These are phyloP conservation scores for Xestia xanthographa DNA, from an alignment of 2,888 invertebrate genomes.

Conservation along the genomic window DNA sequence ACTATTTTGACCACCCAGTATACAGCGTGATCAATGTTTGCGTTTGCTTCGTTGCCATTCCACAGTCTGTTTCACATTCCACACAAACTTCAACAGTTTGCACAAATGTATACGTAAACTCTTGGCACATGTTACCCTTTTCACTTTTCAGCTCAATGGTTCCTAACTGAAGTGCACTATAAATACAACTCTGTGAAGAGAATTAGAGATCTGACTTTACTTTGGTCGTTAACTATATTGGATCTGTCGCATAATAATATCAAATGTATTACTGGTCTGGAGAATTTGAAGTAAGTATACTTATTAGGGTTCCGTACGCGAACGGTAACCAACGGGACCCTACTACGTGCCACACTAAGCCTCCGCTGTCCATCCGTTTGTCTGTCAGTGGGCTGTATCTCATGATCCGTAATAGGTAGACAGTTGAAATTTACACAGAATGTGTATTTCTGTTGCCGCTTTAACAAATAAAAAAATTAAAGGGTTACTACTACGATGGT, in stretches of 20 bases:
- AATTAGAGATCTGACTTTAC: slow-evolving; percentile 89
- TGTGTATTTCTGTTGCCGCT: no score
- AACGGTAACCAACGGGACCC: no score
- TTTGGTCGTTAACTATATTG: slow-evolving; percentile 91
- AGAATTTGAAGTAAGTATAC: slow-evolving; percentile 85
- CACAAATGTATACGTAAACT: slow-evolving; percentile 24
- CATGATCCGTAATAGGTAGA: no score
- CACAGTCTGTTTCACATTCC: slow-evolving; percentile 34
- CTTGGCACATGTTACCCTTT: slow-evolving; percentile 46
- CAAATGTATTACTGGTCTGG: slow-evolving; percentile 88
- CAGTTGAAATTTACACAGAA: no score
- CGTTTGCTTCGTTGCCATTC: slow-evolving; percentile 5
- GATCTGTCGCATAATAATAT: slow-evolving; percentile 92
- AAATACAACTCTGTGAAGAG: slow-evolving; percentile 89
- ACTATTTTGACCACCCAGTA: background rate
- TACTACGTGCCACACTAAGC: no score
- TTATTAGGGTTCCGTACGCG: background rate
- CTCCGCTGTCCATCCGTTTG: no score
- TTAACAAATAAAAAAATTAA: no score
- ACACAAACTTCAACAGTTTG: slow-evolving; percentile 36
- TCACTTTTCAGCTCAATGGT: slow-evolving; percentile 88
- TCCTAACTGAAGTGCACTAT: slow-evolving; percentile 91
- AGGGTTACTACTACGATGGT: no score
- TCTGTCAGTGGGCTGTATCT: no score
- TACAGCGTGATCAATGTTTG: slow-evolving; percentile 29